Evolutionary conservation across 2,113 vertebrate species (phyloP).

Genomic region (Neopipo cinnamomea): DNA sequence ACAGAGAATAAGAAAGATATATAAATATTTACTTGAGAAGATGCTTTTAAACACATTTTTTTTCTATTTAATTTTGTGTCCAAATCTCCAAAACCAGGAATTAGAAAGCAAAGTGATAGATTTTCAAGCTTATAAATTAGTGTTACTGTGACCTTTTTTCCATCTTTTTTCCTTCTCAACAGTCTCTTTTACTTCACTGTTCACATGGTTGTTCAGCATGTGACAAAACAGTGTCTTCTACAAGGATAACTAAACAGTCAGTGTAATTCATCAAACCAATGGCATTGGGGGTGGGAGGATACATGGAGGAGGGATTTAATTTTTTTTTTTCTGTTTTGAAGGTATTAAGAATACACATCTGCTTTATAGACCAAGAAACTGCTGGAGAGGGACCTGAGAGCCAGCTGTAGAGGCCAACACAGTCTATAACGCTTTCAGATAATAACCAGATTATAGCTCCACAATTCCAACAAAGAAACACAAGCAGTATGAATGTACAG

Average conservation of each 20-base stretch:
- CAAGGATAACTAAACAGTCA: not conserved
- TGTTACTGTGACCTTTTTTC: not conserved
- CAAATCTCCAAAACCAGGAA: not conserved
- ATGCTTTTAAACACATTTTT: not conserved
- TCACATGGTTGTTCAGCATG: not conserved
- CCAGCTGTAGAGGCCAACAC: not conserved
- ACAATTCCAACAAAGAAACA: not conserved
- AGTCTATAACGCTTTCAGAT: not conserved
- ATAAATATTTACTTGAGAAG: not conserved
- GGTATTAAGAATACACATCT: not conserved
- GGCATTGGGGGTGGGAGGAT: not conserved
- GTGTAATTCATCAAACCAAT: not conserved
- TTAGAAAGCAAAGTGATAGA: not conserved
- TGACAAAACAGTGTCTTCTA: not conserved
- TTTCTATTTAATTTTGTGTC: not conserved
- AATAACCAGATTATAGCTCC: conserved; percentile 27
- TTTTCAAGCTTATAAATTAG: not conserved
- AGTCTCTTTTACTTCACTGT: not conserved
- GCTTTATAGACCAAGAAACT: not conserved
- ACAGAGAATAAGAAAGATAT: not conserved
- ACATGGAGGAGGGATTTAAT: not conserved
- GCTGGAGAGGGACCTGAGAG: not conserved
- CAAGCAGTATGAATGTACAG: not conserved
- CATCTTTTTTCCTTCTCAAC: not conserved
- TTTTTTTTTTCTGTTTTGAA: not conserved